These are phyloP conservation scores for Rhaphigaster nebulosa DNA, from an alignment of 2,888 invertebrate species.

Conservation along the genomic window DNA sequence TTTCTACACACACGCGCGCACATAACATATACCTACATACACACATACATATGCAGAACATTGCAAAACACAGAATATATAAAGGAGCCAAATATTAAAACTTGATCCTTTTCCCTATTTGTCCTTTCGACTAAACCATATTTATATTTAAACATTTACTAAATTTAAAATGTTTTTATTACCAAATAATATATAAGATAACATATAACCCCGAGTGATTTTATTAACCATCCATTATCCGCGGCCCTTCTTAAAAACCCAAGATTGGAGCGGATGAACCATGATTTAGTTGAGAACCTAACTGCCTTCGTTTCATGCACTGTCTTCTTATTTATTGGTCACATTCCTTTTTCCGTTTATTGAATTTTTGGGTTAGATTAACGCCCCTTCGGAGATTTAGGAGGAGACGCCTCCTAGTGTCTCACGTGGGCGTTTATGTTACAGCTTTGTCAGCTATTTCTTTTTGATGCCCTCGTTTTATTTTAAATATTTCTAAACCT, in stretches of 20 bases:
- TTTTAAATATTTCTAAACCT: not conserved
- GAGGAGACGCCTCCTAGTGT: not conserved
- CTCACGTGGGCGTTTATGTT: constrained; percentile 52
- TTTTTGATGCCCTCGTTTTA: constrained; percentile 6
- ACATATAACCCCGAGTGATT: not conserved
- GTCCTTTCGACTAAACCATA: no score
- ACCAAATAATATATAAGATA: not conserved
- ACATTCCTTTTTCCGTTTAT: constrained; percentile 52
- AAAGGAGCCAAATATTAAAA: no score
- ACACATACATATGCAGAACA: no score
- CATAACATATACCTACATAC: no score
- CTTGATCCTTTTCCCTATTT: no score
- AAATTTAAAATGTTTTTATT: no score
- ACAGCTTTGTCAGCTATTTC: constrained; percentile 27
- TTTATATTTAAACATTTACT: no score
- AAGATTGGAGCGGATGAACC: not conserved
- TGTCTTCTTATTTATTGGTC: constrained; percentile 40
- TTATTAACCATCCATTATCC: not conserved
- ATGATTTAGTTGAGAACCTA: constrained; percentile 27
- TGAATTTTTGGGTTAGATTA: constrained; percentile 50
- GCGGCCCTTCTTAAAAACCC: not conserved
- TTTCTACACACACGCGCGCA: no score
- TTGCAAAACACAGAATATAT: no score
- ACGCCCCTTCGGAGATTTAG: constrained; percentile 27
- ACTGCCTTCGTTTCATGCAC: constrained; percentile 10